phyloP scores from a whole-genome alignment of 1,140 invertebrate species.

The Calycopis cecrops region DNA sequence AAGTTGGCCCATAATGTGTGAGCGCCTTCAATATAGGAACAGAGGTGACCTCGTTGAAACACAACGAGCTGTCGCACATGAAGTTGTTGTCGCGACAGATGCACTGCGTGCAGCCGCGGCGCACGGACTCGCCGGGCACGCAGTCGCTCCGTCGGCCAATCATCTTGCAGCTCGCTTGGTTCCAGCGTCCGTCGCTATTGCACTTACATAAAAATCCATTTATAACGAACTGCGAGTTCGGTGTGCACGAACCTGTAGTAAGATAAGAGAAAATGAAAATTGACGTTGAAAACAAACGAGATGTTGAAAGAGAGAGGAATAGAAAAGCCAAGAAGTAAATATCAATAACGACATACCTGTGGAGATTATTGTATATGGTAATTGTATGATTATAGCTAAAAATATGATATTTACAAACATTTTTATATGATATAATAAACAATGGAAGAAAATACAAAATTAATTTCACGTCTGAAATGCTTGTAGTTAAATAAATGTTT shows the following conservation, averaged over 20 bases:
- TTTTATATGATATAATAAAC: slow-evolving; percentile 22
- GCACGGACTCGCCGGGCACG: slow-evolving; percentile 38
- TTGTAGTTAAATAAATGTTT: slow-evolving; percentile 32
- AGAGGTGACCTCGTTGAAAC: slow-evolving; percentile 22
- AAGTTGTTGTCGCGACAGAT: slow-evolving; percentile 48
- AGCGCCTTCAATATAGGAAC: slow-evolving; percentile 13
- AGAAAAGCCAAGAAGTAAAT: not conserved
- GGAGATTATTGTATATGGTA: slow-evolving; percentile 24
- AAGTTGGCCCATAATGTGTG: slow-evolving; percentile 30
- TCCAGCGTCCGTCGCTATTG: slow-evolving; percentile 38
- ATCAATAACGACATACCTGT: slow-evolving; percentile 33
- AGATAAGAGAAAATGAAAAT: slow-evolving; percentile 2
- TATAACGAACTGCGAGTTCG: slow-evolving; percentile 42
- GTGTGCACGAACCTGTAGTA: slow-evolving; percentile 39
- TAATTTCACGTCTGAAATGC: slow-evolving; percentile 37
- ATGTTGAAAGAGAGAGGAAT: not conserved
- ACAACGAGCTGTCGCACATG: slow-evolving; percentile 37
- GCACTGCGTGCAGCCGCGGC: slow-evolving; percentile 49
- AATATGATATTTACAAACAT: slow-evolving; percentile 40
- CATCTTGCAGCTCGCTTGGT: slow-evolving; percentile 35
- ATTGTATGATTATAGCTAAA: slow-evolving; percentile 36
- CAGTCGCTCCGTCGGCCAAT: slow-evolving; percentile 37
- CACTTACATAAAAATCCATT: slow-evolving; percentile 47
- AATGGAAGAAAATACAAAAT: slow-evolving; percentile 23
- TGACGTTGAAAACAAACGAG: too few species aligned